These are phyloP conservation scores for Cydia pomonella DNA, from an alignment of 1,140 invertebrate species.

Conservation along the genomic window DNA sequence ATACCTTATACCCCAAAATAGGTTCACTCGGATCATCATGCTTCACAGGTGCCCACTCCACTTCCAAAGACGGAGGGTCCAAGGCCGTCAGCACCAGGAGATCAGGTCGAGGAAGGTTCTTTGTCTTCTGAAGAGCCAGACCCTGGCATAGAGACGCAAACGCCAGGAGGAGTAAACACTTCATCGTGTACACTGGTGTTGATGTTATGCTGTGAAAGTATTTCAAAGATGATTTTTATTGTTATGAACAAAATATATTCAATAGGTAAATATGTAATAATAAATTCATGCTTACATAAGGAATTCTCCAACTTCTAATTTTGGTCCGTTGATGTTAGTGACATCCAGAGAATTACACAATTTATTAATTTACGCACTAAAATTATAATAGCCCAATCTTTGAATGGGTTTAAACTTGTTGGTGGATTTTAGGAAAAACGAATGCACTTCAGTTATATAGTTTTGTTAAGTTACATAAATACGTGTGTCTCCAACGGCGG, in stretches of 20 bases:
- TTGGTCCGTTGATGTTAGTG: too few relatives aligned
- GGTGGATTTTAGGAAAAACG: too few relatives aligned
- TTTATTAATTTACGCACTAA: too few relatives aligned
- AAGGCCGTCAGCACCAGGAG: not conserved
- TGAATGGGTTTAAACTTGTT: too few relatives aligned
- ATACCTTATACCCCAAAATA: slow-evolving; percentile 36
- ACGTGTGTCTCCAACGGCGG: not conserved
- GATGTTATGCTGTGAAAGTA: not conserved
- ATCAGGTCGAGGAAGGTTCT: not conserved
- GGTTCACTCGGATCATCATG: slow-evolving; percentile 36
- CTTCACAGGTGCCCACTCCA: slow-evolving; percentile 12
- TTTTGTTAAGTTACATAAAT: not conserved
- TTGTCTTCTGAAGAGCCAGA: not conserved
- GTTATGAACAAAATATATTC: too few relatives aligned
- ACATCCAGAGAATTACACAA: too few relatives aligned
- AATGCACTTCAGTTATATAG: not conserved
- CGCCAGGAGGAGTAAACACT: not conserved
- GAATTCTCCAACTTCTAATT: too few relatives aligned
- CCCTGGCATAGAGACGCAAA: not conserved
- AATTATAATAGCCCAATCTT: too few relatives aligned
- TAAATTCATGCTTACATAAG: too few relatives aligned
- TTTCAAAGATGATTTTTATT: too few relatives aligned
- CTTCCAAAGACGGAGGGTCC: not conserved
- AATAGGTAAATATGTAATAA: too few relatives aligned
- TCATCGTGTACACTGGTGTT: not conserved